phyloP scores from a whole-genome alignment of 2,797 vertebrate species.

The Chromis chromis region DNA sequence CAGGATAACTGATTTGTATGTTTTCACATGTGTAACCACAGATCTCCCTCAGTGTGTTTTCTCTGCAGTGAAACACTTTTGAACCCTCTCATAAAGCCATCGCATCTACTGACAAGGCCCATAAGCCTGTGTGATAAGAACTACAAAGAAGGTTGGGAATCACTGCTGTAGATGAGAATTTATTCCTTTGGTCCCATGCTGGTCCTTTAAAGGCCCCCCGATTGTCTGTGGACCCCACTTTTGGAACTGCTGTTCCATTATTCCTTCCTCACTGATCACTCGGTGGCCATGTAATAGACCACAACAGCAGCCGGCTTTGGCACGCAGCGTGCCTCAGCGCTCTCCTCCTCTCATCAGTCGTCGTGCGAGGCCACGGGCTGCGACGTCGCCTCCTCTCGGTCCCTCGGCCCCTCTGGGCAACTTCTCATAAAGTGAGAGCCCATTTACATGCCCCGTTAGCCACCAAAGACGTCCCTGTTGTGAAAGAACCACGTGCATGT shows the following conservation, averaged over 20 bases:
- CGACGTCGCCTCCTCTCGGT: neutral
- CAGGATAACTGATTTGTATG: neutral
- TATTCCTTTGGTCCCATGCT: neutral
- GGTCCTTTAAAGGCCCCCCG: neutral
- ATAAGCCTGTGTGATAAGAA: neutral
- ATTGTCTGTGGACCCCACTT: neutral
- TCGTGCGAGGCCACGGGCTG: slow-evolving; percentile 21
- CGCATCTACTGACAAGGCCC: neutral
- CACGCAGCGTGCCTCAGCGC: slow-evolving; percentile 5
- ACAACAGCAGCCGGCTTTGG: neutral
- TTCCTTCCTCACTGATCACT: slow-evolving; percentile 23
- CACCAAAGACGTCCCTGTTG: slow-evolving; percentile 41
- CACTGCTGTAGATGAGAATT: neutral
- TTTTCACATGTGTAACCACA: neutral
- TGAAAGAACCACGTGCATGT: slow-evolving; percentile 35
- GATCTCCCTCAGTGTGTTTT: neutral
- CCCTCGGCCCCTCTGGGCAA: slow-evolving; percentile 29
- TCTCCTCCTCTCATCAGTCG: slow-evolving; percentile 30
- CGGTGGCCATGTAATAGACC: neutral
- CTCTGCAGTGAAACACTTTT: neutral
- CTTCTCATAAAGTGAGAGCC: slow-evolving; percentile 39
- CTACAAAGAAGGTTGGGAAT: neutral
- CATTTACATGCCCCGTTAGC: slow-evolving; percentile 59
- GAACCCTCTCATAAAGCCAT: neutral
- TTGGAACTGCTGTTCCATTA: neutral